Percentiles rank a stretch among this genome's conserved stretches.
phyloP scores from a whole-genome alignment of 2,113 vertebrate genomes.

The Clarias gariepinus region DNA sequence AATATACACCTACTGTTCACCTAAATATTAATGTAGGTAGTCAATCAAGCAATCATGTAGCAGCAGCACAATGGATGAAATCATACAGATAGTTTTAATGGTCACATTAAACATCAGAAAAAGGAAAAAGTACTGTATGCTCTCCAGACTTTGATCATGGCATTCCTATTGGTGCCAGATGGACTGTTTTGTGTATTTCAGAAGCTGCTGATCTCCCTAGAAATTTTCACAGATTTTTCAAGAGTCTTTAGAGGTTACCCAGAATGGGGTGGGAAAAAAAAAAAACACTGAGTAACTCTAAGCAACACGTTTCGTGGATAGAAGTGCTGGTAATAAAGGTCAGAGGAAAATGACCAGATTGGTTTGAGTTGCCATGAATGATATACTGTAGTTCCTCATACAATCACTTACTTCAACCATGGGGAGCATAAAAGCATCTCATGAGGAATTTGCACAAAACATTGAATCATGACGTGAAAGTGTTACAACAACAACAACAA shows the following conservation, averaged over 20 bases:
- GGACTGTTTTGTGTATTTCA: not conserved
- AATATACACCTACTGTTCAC: not conserved
- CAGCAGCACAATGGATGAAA: not conserved
- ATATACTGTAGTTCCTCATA: not conserved
- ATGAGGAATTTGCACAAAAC: not conserved
- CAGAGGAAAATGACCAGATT: not conserved
- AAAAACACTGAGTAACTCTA: not conserved
- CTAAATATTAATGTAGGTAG: not conserved
- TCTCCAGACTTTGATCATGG: not conserved
- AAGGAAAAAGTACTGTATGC: not conserved
- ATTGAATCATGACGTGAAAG: not conserved
- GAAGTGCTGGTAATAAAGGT: not conserved
- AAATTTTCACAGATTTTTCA: not conserved
- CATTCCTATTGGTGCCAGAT: not conserved
- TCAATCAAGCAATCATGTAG: not conserved
- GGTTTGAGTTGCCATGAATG: not conserved
- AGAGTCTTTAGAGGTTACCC: not conserved
- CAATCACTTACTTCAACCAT: not conserved
- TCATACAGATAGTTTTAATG: not conserved
- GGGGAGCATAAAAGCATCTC: not conserved
- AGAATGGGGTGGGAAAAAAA: not conserved
- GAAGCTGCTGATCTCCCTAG: not conserved
- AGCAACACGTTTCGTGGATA: not conserved
- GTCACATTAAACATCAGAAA: not conserved
- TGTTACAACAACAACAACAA: not conserved